Percentiles rank a stretch among this genome's conserved stretches.
Conservation (phyloP, 2,888 invertebrate genomes). For the Strigamia transsilvanica region DNA sequence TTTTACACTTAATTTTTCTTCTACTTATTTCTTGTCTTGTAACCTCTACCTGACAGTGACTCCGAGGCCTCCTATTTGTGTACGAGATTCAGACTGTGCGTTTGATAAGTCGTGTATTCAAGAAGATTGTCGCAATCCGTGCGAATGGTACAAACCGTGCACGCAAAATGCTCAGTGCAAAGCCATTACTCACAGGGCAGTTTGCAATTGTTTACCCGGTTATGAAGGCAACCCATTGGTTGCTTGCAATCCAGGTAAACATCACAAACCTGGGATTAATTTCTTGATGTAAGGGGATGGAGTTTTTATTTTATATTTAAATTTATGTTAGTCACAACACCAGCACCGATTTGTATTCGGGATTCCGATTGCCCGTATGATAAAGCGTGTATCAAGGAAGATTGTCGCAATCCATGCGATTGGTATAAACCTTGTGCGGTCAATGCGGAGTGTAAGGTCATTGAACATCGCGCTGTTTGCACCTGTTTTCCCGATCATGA, state of each 20-base stretch:
- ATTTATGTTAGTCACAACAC: slow-evolving; percentile 44
- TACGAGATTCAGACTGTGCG: slow-evolving; percentile 55
- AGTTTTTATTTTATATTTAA: not conserved
- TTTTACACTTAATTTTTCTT: not conserved
- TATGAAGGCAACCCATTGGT: slow-evolving; percentile 67
- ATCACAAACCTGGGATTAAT: not conserved
- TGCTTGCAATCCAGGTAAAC: slow-evolving; percentile 55
- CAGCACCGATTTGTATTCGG: slow-evolving; percentile 45
- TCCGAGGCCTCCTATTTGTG: slow-evolving; percentile 54
- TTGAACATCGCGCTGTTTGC: slow-evolving; percentile 84
- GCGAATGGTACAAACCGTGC: slow-evolving; percentile 79
- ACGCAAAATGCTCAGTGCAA: slow-evolving; percentile 82
- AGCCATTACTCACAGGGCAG: slow-evolving; percentile 77
- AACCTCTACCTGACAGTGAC: slow-evolving; percentile 5
- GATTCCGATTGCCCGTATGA: slow-evolving; percentile 54
- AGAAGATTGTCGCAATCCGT: slow-evolving; percentile 77
- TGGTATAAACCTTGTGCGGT: slow-evolving; percentile 78
- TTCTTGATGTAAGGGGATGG: not conserved
- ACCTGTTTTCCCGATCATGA: slow-evolving; percentile 86
- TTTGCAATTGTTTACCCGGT: slow-evolving; percentile 75
- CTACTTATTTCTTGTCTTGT: not conserved
- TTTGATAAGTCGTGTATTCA: slow-evolving; percentile 78
- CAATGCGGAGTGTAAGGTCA: slow-evolving; percentile 82
- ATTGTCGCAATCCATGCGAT: slow-evolving; percentile 83
- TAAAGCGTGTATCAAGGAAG: slow-evolving; percentile 74